Base-by-base conservation (phyloP, 2,888 invertebrate genomes). In the Dolichopus griseipennis region DNA sequence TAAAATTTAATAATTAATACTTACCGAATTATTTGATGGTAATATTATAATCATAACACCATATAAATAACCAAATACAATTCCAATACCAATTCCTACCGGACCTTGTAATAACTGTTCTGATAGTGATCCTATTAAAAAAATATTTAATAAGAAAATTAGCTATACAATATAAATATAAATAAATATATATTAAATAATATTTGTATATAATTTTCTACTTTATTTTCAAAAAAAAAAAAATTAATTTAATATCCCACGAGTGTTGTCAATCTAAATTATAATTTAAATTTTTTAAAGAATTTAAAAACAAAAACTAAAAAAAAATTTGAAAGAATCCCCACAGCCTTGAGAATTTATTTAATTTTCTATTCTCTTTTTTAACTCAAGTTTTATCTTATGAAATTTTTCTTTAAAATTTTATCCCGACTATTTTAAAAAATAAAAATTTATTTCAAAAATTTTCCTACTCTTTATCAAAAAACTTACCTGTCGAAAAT, bases 31-130 rank as follows among this genome's bases (percentile, higher is more conserved):
- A 68, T 75, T 75, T 6, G 82, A 84, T 6, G 90, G 91, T 69
- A 90, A 78, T 77, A 85, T 85, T 75, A 86, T 84, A 71, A 87
- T 78, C 65, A 86, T 78, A n/a, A 85, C 71, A 62, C 90, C 90
- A 76, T 86, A 83, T 5, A 83, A 72, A 71, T 85, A 78, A 43
- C 90, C 90, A 75, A 83, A 85, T 12, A 83, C 78, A 66, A 88
- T 75, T 62, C 90, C 90, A 70, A 87, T 79, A 34, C 83, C 76
- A 72, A 88, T 81, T 72, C 88, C 88, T 70, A 87, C 79, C 15
- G 86, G 86, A 65, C 86, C 86, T 75, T 86, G 84, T 52, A 85
- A 72, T 65, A 85, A 75, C 74, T 84, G 83, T 75, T 82, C 80
- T 37, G 79, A 76, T 70, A 84, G 72, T 68, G 82, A 78, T 71